Evolutionary conservation across 2,113 vertebrate genomes (phyloP).

Genomic region (Coptodon bakossiorum): DNA sequence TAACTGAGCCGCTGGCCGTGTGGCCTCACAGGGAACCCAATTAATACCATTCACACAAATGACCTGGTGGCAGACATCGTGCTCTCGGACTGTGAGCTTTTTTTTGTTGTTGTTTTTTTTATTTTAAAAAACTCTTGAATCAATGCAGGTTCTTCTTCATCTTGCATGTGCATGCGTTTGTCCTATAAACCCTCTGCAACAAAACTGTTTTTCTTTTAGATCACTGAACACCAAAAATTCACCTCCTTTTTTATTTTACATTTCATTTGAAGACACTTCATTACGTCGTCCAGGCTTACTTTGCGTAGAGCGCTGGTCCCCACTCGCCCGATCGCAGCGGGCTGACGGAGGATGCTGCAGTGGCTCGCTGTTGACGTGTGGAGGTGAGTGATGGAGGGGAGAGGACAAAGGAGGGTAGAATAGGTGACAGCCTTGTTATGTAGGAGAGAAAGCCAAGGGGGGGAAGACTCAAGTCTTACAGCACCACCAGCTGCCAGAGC

Average conservation of each 20-base stretch:
- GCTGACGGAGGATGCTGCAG: conserved; percentile 49
- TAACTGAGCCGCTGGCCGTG: conserved; percentile 63
- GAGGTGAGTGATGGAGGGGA: conserved; percentile 63
- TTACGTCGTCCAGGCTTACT: not conserved
- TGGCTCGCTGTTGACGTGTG: conserved; percentile 43
- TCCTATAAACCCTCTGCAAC: not conserved
- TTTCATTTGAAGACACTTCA: not conserved
- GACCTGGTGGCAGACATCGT: conserved; percentile 48
- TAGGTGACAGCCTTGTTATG: conserved; percentile 63
- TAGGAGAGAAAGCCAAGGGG: conserved; percentile 5
- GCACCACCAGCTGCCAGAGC: conserved; percentile 70
- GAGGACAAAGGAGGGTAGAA: conserved; percentile 67
- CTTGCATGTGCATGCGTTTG: not conserved
- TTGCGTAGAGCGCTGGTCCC: not conserved
- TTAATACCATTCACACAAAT: conserved; percentile 67
- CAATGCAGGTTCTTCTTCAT: not conserved
- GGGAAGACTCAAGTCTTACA: conserved; percentile 59
- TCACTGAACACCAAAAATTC: not conserved
- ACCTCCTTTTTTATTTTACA: not conserved
- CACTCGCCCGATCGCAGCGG: not conserved
- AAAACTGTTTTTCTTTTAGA: not conserved
- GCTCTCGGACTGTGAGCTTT: conserved; percentile 3
- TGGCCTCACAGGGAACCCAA: conserved; percentile 63
- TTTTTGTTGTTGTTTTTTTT: not conserved
- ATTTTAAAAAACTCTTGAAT: not conserved